Evolutionary conservation across 2,888 invertebrate genomes (phyloP).

Genomic region (Stictocephala bisonia): DNA sequence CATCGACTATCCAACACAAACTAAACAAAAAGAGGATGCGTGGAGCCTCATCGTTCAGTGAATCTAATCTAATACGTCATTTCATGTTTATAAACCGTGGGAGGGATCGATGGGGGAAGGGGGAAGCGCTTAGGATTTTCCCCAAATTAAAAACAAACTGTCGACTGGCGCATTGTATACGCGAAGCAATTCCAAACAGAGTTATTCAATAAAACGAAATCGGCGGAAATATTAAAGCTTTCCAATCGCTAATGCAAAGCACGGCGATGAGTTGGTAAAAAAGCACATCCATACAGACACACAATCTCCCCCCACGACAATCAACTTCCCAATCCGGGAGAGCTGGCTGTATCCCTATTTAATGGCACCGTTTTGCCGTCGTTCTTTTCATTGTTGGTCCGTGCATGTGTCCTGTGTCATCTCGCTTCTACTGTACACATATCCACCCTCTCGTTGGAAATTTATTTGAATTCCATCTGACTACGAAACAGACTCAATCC

Average conservation of each 20-base stretch:
- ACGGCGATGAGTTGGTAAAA: slow-evolving; percentile 24
- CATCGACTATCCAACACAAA: too few species aligned
- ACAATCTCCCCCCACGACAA: not conserved
- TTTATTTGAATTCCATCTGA: too few species aligned
- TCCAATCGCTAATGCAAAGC: slow-evolving; percentile 6
- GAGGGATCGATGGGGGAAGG: not conserved
- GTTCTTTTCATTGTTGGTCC: slow-evolving; percentile 15
- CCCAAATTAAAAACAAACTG: slow-evolving; percentile 38
- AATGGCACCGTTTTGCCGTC: not conserved
- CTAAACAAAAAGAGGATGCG: too few species aligned
- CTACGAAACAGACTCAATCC: too few species aligned
- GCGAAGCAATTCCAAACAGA: not conserved
- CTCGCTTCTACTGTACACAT: too few species aligned
- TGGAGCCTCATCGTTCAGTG: too few species aligned
- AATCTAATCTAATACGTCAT: slow-evolving; percentile 29
- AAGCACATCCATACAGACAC: slow-evolving; percentile 13
- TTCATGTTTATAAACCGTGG: slow-evolving; percentile 32
- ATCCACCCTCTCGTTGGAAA: too few species aligned
- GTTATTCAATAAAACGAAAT: slow-evolving; percentile 13
- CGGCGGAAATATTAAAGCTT: slow-evolving; percentile 12
- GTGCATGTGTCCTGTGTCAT: too few species aligned
- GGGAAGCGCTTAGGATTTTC: slow-evolving; percentile 8
- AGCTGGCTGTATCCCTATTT: slow-evolving; percentile 15
- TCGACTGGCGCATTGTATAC: slow-evolving; percentile 1
- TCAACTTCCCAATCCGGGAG: too few species aligned